Evolutionary conservation across 2,113 vertebrate genomes (phyloP).

Genomic region (Dinomys branickii): DNA sequence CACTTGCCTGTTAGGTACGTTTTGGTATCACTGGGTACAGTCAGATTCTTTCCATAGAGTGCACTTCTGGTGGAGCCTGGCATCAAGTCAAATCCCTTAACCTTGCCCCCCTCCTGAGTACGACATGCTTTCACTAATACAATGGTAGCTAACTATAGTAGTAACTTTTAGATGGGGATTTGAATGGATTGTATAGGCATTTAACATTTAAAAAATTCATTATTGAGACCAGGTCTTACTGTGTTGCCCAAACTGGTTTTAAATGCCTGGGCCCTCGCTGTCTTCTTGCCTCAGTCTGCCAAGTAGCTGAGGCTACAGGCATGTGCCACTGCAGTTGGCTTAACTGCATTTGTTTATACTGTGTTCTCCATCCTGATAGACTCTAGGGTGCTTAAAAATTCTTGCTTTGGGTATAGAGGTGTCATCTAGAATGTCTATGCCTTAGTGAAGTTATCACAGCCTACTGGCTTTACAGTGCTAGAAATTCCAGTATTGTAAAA

Average conservation of each 20-base stretch:
- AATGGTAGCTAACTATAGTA: background rate
- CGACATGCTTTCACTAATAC: background rate
- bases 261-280: background rate
- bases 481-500: constrained; percentile 16
- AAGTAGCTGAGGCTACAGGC: background rate
- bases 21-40: background rate
- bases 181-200: background rate
- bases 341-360: background rate
- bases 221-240: background rate
- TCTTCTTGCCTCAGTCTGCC: background rate
- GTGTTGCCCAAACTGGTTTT: background rate
- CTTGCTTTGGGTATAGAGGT: background rate
- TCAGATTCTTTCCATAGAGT: background rate
- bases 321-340: background rate
- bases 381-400: background rate
- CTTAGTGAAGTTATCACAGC: background rate
- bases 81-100: background rate
- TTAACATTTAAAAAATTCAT: background rate
- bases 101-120: background rate
- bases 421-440: background rate
- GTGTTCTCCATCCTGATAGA: background rate
- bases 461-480: background rate
- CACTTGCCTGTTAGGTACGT: background rate
- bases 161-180: background rate
- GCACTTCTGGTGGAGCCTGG: background rate